Percentiles rank a stretch among this genome's conserved stretches.
Evolutionary conservation across 2,797 vertebrate genomes (phyloP).

Genomic region (Yasuhikotakia modesta): DNA sequence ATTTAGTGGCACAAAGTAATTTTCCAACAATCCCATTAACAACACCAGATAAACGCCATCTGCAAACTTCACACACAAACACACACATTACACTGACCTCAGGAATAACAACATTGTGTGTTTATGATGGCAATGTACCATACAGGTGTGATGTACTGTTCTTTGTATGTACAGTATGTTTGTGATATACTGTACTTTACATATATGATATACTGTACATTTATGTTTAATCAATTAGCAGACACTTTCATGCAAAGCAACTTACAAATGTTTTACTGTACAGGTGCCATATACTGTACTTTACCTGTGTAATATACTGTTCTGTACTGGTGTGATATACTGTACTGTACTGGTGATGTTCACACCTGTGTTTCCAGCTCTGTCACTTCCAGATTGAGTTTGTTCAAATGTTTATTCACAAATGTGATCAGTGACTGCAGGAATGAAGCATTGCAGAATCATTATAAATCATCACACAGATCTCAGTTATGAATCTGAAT

Average conservation of each 20-base stretch:
- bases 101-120: background rate
- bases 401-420: conserved; percentile 98
- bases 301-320: background rate
- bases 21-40: conserved; percentile 93
- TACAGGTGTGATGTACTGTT: too few relatives aligned
- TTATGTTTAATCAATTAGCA: too few relatives aligned
- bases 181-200: too few relatives aligned
- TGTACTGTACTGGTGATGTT: background rate
- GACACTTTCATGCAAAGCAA: too few relatives aligned
- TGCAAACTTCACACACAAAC: conserved; percentile 84
- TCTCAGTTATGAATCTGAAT: background rate
- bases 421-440: conserved; percentile 94
- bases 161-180: too few relatives aligned
- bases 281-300: too few relatives aligned
- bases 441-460: background rate
- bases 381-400: conserved; percentile 94
- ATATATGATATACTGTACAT: too few relatives aligned
- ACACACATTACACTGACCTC: background rate
- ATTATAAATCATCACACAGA: background rate
- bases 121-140: too few relatives aligned
- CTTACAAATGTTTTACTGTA: too few relatives aligned
- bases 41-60: conserved; percentile 96
- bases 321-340: background rate
- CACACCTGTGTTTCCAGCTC: conserved; percentile 95
- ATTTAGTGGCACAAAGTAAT: conserved; percentile 94